Percentiles rank a stretch among this genome's conserved stretches.
Conservation (phyloP, 2,113 vertebrate genomes). For the Pseudorectes ferrugineus region DNA sequence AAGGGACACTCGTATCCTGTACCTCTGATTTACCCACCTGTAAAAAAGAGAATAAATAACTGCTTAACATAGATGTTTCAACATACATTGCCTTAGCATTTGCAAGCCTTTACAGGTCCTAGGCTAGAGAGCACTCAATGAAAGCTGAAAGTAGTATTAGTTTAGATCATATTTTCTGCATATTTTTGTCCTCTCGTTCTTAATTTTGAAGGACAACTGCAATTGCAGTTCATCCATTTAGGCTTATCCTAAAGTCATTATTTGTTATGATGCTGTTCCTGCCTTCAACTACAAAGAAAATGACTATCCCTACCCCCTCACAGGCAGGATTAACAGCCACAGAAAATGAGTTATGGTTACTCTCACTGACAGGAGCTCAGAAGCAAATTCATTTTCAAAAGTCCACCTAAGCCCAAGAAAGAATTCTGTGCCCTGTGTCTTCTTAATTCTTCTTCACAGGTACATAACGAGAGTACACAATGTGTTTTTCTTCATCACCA, state of each 20-base stretch:
- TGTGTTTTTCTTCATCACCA: not conserved
- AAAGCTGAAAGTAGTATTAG: not conserved
- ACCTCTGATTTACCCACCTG: not conserved
- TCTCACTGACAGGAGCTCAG: constrained; percentile 14
- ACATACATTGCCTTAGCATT: not conserved
- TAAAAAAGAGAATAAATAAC: not conserved
- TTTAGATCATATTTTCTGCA: not conserved
- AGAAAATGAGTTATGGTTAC: constrained; percentile 43
- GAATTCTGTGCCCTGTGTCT: not conserved
- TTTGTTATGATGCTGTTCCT: constrained; percentile 57
- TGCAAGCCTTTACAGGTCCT: not conserved
- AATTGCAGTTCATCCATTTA: constrained; percentile 46
- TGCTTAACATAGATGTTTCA: not conserved
- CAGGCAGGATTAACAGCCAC: constrained; percentile 45
- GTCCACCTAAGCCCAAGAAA: constrained; percentile 35
- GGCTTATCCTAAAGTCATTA: constrained; percentile 60
- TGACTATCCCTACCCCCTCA: constrained; percentile 38
- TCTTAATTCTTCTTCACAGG: not conserved
- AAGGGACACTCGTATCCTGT: not conserved
- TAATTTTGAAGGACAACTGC: constrained; percentile 56
- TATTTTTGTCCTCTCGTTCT: not conserved
- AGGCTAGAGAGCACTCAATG: not conserved
- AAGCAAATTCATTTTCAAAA: constrained; percentile 40
- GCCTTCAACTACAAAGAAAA: constrained; percentile 53
- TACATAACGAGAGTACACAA: not conserved